Evolutionary conservation across 92 coral and sea anemone species (phyloP).

Genomic region (Heliopora coerulea): DNA sequence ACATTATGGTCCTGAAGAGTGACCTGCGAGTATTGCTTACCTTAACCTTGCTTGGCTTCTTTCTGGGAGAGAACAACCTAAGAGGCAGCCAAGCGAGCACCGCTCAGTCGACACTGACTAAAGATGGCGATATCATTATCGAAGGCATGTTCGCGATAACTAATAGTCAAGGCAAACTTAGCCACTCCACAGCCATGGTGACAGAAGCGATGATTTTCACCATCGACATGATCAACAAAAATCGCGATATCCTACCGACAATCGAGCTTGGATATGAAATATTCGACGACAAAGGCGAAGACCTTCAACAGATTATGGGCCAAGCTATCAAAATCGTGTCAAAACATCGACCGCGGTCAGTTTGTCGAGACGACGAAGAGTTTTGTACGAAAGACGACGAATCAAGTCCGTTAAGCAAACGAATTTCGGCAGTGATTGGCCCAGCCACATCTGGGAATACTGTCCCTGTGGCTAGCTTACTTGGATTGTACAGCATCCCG

Average conservation of each 20-base stretch:
- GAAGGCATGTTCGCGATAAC: constrained; percentile 83
- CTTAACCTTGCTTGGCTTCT: background rate
- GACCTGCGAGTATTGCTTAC: background rate
- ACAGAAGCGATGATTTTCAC: constrained; percentile 73
- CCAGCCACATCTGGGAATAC: constrained; percentile 88
- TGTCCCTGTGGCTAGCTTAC: constrained; percentile 77
- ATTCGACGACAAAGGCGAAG: constrained; percentile 63
- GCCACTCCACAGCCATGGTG: constrained; percentile 61
- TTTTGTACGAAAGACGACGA: constrained; percentile 48
- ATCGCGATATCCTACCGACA: constrained; percentile 45
- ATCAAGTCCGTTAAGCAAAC: constrained; percentile 3
- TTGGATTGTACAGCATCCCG: constrained; percentile 82
- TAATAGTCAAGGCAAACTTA: constrained; percentile 57
- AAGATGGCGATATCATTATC: constrained; percentile 67
- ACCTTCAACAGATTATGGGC: constrained; percentile 78
- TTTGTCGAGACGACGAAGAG: constrained; percentile 61
- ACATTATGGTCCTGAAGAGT: no score
- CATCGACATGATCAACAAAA: constrained; percentile 71
- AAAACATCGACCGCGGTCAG: constrained; percentile 78
- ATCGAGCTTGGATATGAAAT: constrained; percentile 81
- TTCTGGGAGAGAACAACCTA: background rate
- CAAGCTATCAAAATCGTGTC: constrained; percentile 83
- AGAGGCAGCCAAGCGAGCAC: constrained; percentile 7
- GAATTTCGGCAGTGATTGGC: constrained; percentile 76
- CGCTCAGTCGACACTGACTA: constrained; percentile 19